These are phyloP conservation scores for Belonocnema kinseyi DNA, from an alignment of 1,140 invertebrate species.

Conservation along the genomic window DNA sequence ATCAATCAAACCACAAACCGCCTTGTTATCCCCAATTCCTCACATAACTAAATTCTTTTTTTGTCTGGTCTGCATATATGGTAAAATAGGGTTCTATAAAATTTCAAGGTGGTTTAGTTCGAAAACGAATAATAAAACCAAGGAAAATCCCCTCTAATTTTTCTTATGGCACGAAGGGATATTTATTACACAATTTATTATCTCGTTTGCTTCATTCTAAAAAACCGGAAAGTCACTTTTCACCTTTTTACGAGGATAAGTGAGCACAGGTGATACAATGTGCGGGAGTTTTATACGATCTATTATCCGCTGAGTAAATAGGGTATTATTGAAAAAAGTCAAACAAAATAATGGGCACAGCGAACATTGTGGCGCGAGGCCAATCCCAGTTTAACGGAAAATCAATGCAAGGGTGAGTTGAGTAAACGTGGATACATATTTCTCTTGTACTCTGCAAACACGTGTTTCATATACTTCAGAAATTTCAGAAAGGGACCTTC, in stretches of 20 bases:
- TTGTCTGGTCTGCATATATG: no score
- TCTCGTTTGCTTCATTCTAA: neutral
- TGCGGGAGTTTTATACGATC: constrained; percentile 47
- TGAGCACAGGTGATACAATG: constrained; percentile 38
- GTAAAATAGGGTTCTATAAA: no score
- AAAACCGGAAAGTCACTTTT: constrained; percentile 10
- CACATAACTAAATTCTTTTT: no score
- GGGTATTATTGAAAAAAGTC: constrained; percentile 47
- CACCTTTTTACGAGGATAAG: constrained; percentile 8
- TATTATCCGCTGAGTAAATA: constrained; percentile 41
- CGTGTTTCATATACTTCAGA: no score
- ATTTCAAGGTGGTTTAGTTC: no score
- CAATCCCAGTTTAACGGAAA: constrained; percentile 45
- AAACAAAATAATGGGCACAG: neutral
- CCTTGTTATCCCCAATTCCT: no score
- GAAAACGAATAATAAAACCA: no score
- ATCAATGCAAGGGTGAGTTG: constrained; percentile 40
- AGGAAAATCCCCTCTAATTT: neutral
- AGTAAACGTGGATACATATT: neutral
- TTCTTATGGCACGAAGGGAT: neutral
- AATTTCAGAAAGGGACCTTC: no score
- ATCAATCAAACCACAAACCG: no score
- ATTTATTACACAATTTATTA: constrained; percentile 2
- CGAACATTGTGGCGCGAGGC: constrained; percentile 29
- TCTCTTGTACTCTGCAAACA: neutral